Evolutionary conservation across 1,140 invertebrate species (phyloP), one percentile per base, ranked within the genome.

Genomic region (Papilio glaucus): DNA sequence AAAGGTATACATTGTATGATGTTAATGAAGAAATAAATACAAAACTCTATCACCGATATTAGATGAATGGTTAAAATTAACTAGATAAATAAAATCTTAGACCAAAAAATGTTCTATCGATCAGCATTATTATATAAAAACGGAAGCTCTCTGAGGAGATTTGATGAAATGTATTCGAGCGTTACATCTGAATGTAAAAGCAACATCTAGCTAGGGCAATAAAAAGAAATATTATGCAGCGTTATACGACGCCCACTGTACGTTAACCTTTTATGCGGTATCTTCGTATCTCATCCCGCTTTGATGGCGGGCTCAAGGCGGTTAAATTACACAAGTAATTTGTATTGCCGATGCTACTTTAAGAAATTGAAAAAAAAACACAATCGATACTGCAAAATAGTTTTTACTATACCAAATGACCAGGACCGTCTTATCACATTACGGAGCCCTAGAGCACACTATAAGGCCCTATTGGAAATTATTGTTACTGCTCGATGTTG

Each of bases 221-320:
- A 65, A 65, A 65, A 65, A 65, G 62, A 41, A 65, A 65, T 65
- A 65, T 42, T 65, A 65, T 65, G 33, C 15, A 41, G 38, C 38
- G 37, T 42, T 65, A 65, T 65, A 42, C 62, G 38, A n/a, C 38
- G 12, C 62, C 21, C 0, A 39, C 39, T 65, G 38, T 65, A 65
- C 18, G 12, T 65, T 33, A 33, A 33, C 29, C 29, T 33, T 33
- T 33, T 6, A 65, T 65, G 13, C 60, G 8, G 29, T 62, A 37
- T 65, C n/a, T 37, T 15, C 37, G 29, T 65, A 41, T 15, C 38
- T 65, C 38, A 65, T 65, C 60, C 29, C 29, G 10, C 29, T 33
- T 61, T 61, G 60, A 61, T 61, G 24, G 57, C 15, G 15, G 15
- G 21, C n/a, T 61, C 60, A 37, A 61, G 60, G 29, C 57, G 57